These are phyloP conservation scores for Galago senegalensis DNA, from an alignment of 2,797 vertebrate species.

Conservation along the genomic window DNA sequence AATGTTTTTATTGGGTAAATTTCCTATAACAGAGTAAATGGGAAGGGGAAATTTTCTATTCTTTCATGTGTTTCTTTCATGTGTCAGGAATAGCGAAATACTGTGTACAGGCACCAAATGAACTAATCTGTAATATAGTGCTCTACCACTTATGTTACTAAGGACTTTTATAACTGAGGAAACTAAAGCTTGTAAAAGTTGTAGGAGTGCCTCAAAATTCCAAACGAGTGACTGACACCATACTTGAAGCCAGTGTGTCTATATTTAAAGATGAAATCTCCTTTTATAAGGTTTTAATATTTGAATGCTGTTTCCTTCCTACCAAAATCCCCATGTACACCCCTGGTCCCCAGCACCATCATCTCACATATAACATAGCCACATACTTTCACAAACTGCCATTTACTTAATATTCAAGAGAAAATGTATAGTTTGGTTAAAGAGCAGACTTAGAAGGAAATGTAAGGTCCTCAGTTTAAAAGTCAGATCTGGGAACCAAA, in stretches of 20 bases:
- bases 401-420: conserved; percentile 5
- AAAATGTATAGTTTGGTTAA: not conserved
- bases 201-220: not conserved
- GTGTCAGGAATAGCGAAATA: not conserved
- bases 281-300: not conserved
- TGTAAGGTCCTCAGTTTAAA: not conserved
- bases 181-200: not conserved
- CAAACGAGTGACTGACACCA: not conserved
- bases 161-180: not conserved
- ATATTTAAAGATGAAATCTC: not conserved
- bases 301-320: not conserved
- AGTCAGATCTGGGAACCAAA: not conserved
- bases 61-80: not conserved
- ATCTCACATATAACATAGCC: not conserved
- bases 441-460: not conserved
- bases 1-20: not conserved
- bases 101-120: not conserved
- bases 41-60: not conserved
- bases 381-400: not conserved
- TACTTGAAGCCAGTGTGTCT: not conserved
- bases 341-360: fast-evolving
- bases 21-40: not conserved
- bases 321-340: not conserved
- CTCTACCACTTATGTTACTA: not conserved
- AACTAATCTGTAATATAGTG: not conserved